Conservation (phyloP, 2,888 invertebrate genomes). For the Leucoma salicis region DNA sequence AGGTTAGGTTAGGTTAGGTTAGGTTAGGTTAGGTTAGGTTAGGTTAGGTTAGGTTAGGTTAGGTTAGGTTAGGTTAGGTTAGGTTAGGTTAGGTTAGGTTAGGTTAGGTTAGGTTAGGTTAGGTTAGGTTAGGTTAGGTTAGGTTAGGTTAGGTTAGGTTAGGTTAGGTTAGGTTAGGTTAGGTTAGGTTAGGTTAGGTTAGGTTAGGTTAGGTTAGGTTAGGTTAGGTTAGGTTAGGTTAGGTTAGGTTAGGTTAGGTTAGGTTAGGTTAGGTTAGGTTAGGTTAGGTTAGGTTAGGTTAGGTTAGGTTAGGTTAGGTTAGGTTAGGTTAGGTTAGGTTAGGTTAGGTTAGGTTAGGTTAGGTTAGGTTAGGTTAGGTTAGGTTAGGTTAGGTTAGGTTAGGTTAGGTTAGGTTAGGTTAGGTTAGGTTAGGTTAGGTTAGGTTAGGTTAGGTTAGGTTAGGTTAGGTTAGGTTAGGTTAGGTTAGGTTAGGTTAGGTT, state of each 20-base stretch:
- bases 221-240: constrained; percentile 18
- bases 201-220: constrained; percentile 16
- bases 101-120: constrained; percentile 14
- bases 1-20: constrained; percentile 5
- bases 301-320: constrained; percentile 24
- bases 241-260: constrained; percentile 18
- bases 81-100: constrained; percentile 17
- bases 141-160: constrained; percentile 14
- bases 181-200: constrained; percentile 16
- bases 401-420: constrained; percentile 16
- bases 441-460: constrained; percentile 19
- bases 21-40: constrained; percentile 11
- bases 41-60: constrained; percentile 15
- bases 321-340: constrained; percentile 21
- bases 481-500: constrained; percentile 13
- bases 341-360: constrained; percentile 14
- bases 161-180: constrained; percentile 18
- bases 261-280: constrained; percentile 13
- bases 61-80: constrained; percentile 14
- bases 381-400: constrained; percentile 13
- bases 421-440: constrained; percentile 19
- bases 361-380: constrained; percentile 13
- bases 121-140: constrained; percentile 16
- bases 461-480: constrained; percentile 15
- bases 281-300: constrained; percentile 13